Percentiles rank a stretch among this genome's conserved stretches.
Conservation (phyloP, 2,113 vertebrate genomes). For the Spizaetus ornatus region DNA sequence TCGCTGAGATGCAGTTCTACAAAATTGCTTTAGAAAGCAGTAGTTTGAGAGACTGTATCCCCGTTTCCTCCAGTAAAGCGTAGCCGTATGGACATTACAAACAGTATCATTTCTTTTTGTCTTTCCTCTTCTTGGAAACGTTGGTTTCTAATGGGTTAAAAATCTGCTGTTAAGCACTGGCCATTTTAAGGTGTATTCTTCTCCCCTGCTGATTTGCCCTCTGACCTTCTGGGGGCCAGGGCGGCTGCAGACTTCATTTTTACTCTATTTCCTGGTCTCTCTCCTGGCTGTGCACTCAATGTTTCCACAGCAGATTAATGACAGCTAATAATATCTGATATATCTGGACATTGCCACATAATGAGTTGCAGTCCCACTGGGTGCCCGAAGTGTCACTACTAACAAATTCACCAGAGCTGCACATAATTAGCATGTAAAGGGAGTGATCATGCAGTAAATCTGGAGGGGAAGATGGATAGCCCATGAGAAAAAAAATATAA, state of each 20-base stretch:
- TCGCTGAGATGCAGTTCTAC: not conserved
- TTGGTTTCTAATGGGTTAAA: not conserved
- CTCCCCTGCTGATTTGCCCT: slow-evolving; percentile 74
- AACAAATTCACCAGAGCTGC: slow-evolving; percentile 92
- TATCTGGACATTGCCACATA: slow-evolving; percentile 97
- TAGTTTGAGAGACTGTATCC: not conserved
- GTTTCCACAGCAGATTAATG: slow-evolving; percentile 96
- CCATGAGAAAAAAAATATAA: slow-evolving; percentile 66
- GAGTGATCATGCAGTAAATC: slow-evolving; percentile 89
- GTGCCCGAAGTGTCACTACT: slow-evolving; percentile 95
- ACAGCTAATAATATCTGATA: slow-evolving; percentile 99
- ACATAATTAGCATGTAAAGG: slow-evolving; percentile 96
- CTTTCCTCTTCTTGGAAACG: not conserved
- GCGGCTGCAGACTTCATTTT: slow-evolving; percentile 75
- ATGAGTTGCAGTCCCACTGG: slow-evolving; percentile 97
- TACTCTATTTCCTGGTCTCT: slow-evolving; percentile 77
- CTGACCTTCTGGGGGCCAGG: slow-evolving; percentile 77
- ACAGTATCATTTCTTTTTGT: not conserved
- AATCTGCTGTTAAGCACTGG: slow-evolving; percentile 42
- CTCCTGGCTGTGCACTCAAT: slow-evolving; percentile 68
- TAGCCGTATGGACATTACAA: not conserved
- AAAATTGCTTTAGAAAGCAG: not conserved
- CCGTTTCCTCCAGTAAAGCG: not conserved
- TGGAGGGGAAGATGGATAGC: slow-evolving; percentile 89
- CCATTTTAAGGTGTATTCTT: slow-evolving; percentile 47